Evolutionary conservation across 2,797 vertebrate species (phyloP), one percentile per base, ranked within the genome.

Genomic region (Rallus crepitans): DNA sequence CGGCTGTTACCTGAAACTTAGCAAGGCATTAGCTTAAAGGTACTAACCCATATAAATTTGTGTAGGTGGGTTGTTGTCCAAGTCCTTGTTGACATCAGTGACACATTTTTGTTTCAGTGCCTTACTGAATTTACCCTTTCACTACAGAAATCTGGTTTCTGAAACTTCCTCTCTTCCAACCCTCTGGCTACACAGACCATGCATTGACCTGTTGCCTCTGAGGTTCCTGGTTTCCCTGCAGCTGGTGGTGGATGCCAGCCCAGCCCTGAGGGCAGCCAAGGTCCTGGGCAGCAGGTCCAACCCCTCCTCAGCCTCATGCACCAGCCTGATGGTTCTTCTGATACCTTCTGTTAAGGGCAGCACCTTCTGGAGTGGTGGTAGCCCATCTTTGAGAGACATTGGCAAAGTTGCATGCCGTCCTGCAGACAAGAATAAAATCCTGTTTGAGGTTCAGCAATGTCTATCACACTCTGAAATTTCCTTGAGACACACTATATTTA

Each of bases 181-280:
- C 15, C 13, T 4, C 7, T 53, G 63, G 17, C 37, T 65, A 4
- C 8, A 3, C 20, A 57, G 33, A 28, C 50, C 35, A 31, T 0
- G 2, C 0, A 0, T 6, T 0, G 1, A 30, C 4, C 10, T 13
- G 3, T 19, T 70, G 42, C 21, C 48, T 75, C 27, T 0, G 0
- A 64, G 20, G 11, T 25, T 52, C 9, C 30, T 23, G 19, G 4
- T 39, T 39, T 85, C 50, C 31, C 42, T 45, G 42, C 42, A 45
- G 42, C 18, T 45, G 42, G 42, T 17, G 18, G 42, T 45, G 42
- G 42, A 11, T 40, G 39, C 12, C 14, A 47, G 17, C 24, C 25
- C 10, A 37, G 13, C 25, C 31, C 42, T 37, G 24, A 69, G n/a
- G 35, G 15, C 61, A 56, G 12, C 3, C 24, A 37, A 39, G 10